Evolutionary conservation across 2,888 invertebrate species (phyloP), one percentile per base, ranked within the genome.

Genomic region (Caenorhabditis sinica): DNA sequence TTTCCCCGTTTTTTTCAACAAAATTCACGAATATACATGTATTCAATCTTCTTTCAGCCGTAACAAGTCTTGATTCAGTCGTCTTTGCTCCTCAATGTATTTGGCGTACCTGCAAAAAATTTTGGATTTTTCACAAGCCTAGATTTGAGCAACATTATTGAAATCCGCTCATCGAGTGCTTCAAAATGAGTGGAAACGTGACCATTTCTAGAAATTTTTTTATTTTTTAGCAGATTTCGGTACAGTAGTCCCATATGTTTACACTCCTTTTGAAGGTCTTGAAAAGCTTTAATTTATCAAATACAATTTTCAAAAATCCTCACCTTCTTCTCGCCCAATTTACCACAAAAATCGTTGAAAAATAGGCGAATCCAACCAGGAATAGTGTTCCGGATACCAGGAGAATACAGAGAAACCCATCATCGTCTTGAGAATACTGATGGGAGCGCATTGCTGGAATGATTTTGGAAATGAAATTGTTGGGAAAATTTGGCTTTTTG

Each of bases 341-440:
- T 33, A 86, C 60, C 5, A 86, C 74, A 11, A 84, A 81, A 58
- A 81, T 63, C 4, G 87, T 87, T 9, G 63, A 68, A 43, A 87
- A 74, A 74, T 86, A 87, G 28, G 84, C 86, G n/a, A 85, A 68
- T 15, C 80, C 65, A 25, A 86, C 74, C n/a, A 86, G 60, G 23
- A 83, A 65, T 28, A 87, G 49, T 3, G 87, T 86, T 3, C 83
- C 74, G 2, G 82, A 84, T 1, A 87, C 68, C n/a, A 87, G 73
- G 5, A 87, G 9, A 40, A 80, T 11, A 36, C 87, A 87, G 17
- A 87, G 40, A 25, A 76, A 68, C 4, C 84, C 80, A 58, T 87
- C 87, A 45, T 80, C 80, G 20, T 72, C 72, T 45, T 80, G 63
- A 6, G 79, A 71, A 33, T 60, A 72, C n/a, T 63, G 61, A 15